phyloP scores from a whole-genome alignment of 1,140 invertebrate species.

The Nebria ingens region DNA sequence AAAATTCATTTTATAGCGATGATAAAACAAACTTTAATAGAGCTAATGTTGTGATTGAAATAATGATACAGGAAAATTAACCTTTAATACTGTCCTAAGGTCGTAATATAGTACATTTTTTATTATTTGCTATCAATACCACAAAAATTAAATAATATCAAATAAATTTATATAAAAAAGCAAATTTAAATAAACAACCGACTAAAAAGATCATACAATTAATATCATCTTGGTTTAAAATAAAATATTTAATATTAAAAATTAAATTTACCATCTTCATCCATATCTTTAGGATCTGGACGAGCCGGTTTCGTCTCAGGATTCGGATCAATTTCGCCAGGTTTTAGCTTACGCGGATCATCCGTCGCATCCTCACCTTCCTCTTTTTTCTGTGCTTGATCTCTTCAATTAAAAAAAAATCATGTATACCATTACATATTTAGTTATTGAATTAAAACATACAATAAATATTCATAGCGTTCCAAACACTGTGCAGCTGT shows the following conservation, averaged over 20 bases:
- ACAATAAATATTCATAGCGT: constrained; percentile 92
- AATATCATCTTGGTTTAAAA: not conserved
- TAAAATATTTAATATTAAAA: constrained; percentile 3
- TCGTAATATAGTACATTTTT: no score
- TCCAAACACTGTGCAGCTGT: constrained; percentile 98
- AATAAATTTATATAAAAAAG: no score
- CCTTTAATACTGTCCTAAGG: no score
- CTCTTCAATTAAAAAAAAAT: constrained; percentile 43
- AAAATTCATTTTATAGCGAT: no score
- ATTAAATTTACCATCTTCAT: constrained; percentile 79
- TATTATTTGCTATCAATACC: no score
- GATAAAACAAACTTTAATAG: no score
- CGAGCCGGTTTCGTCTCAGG: constrained; percentile 98
- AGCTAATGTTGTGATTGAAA: no score
- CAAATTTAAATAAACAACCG: no score
- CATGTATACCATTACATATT: constrained; percentile 7
- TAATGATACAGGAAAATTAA: no score
- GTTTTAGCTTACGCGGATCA: constrained; percentile 93
- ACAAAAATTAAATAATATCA: no score
- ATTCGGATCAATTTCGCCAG: constrained; percentile 99
- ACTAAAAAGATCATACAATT: no score
- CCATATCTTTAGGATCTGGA: constrained; percentile 99
- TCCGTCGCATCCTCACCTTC: constrained; percentile 85
- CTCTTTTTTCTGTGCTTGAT: constrained; percentile 97
- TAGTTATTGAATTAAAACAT: constrained; percentile 35